Percentiles rank a stretch among this genome's conserved stretches.
These are phyloP conservation scores for Pseudotriccus pelzelni DNA, from an alignment of 2,797 vertebrate species.

Conservation along the genomic window DNA sequence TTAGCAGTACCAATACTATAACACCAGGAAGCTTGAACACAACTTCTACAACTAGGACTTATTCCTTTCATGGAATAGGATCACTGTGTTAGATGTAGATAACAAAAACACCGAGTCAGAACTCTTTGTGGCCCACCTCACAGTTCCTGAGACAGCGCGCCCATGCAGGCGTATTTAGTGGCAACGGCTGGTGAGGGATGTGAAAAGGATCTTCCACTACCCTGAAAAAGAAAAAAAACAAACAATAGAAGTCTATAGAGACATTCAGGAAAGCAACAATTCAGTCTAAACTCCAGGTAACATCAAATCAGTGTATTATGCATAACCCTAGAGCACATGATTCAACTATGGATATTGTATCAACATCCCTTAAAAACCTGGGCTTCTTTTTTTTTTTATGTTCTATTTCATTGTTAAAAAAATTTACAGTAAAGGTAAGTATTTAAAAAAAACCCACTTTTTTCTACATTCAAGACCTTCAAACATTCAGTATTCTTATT, in stretches of 20 bases:
- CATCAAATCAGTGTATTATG: neutral
- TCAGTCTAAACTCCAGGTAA: neutral
- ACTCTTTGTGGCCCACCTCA: conserved; percentile 75
- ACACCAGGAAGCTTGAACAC: neutral
- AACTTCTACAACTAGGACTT: neutral
- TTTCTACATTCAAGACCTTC: neutral
- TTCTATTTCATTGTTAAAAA: neutral
- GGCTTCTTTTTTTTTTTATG: neutral
- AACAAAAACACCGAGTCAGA: neutral
- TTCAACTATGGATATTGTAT: neutral
- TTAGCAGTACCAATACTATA: neutral
- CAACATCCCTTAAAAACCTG: neutral
- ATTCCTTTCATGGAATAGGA: neutral
- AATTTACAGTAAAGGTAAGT: neutral
- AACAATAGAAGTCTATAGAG: neutral
- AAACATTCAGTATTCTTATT: neutral
- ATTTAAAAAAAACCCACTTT: neutral
- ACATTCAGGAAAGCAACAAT: neutral
- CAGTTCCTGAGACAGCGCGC: conserved; percentile 79
- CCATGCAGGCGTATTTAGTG: conserved; percentile 79
- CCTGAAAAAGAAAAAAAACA: conserved; percentile 50
- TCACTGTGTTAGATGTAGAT: neutral
- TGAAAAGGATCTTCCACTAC: conserved; percentile 71
- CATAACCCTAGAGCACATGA: neutral
- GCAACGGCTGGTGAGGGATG: conserved; percentile 75